Evolutionary conservation across 2,888 invertebrate genomes (phyloP), one percentile per base, ranked within the genome.

Genomic region (Tenthredo livida): DNA sequence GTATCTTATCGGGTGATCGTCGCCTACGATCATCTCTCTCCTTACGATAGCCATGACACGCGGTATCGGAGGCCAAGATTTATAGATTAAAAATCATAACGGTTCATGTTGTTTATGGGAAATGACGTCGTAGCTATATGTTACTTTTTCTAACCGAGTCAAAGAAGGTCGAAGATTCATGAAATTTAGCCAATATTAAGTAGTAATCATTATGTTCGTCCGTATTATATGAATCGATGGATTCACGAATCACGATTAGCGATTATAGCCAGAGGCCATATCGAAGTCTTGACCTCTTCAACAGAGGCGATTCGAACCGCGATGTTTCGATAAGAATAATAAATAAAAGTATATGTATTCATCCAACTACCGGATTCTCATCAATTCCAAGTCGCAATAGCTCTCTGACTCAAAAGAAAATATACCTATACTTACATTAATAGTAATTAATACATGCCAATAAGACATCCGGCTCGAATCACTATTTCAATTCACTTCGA

Each of bases 281-380:
- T 21, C 21, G 72, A 77, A 77, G 77, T 50, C 47, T 54, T 77
- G 77, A 77, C 77, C 77, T 54, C 77, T 77, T 54, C 40, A 43
- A 73, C 72, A 73, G 40, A 73, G 25, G 72, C 40, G 43, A 43
- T 40, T 25, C 21, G 21, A 43, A 43, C 40, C 43, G 43, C 12
- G 72, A 77, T 12, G 54, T 21, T 77, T 61, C 80, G 80, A 33
- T 61, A 80, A 61, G 37, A 33, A n/a, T 33, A 12, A 21, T 50
- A 47, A 47, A 77, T 77, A 77, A 77, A 50, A 50, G 25, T 50
- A 37, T 50, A 37, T 33, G 33, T 15, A 40, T 61, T 9, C 50
- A 61, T 80, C 80, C 10, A 80, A 61, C 21, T 80, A 40, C 58
- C 80, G 58, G 61, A 61, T 80, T 80, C 37, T 15, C 61, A 50